Evolutionary conservation across 2,888 invertebrate genomes (phyloP).

Genomic region (Nomada ferruginata): DNA sequence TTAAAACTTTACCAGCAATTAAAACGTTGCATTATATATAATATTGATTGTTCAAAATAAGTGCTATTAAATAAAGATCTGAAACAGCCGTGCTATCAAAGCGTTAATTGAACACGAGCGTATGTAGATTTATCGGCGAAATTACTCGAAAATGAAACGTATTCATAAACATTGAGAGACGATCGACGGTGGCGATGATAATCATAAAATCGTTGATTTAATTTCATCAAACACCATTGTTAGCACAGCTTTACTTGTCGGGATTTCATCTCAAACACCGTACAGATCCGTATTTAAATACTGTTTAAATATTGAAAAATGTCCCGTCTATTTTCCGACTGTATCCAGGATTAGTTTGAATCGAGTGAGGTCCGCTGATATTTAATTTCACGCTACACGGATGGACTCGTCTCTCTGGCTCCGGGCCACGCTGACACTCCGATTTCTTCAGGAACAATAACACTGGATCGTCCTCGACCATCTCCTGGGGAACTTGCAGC

Average conservation of each 20-base stretch:
- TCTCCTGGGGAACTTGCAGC: neutral
- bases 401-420: conserved; percentile 85
- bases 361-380: conserved; percentile 92
- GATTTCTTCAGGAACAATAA: conserved; percentile 27
- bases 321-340: conserved; percentile 90
- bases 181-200: conserved; percentile 24
- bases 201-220: conserved; percentile 50
- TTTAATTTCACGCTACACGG: conserved; percentile 91
- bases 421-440: conserved; percentile 58
- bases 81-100: neutral
- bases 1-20: neutral
- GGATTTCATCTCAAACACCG: conserved; percentile 56
- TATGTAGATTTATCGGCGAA: conserved; percentile 1
- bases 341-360: conserved; percentile 92
- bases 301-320: conserved; percentile 77
- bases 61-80: neutral
- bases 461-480: conserved; percentile 23
- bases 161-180: conserved; percentile 23
- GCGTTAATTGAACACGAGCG: neutral
- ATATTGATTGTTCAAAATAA: neutral
- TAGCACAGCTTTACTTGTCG: conserved; percentile 19
- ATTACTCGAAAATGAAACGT: conserved; percentile 6
- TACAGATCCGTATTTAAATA: conserved; percentile 61
- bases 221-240: conserved; percentile 51
- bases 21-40: neutral